Conservation (phyloP, 2,797 vertebrate species). For the Octomys mimax region DNA sequence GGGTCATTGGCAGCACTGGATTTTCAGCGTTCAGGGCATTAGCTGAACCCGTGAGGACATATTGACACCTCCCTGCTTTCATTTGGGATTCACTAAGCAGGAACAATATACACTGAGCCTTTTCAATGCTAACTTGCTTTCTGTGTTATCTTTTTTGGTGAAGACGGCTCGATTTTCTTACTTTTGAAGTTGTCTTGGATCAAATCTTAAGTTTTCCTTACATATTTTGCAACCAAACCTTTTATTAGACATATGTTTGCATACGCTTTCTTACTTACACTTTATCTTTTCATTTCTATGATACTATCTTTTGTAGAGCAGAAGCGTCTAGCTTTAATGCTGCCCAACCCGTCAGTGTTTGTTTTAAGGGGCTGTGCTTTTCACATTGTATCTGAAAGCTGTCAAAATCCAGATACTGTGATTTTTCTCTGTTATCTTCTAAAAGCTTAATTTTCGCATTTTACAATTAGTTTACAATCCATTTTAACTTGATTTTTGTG, state of each 20-base stretch:
- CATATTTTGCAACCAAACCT: neutral
- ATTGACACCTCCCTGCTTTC: neutral
- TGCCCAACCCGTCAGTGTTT: neutral
- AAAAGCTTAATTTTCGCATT: neutral
- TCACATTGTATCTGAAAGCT: neutral
- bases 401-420: neutral
- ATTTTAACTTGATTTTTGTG: conserved; percentile 24
- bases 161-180: neutral
- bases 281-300: neutral
- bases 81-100: neutral
- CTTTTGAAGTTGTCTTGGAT: neutral
- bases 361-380: neutral
- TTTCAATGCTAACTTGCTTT: neutral
- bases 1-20: neutral
- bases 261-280: neutral
- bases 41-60: neutral
- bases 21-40: neutral
- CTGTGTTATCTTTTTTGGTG: neutral
- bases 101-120: neutral
- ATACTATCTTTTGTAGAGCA: neutral
- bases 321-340: neutral
- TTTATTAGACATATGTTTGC: neutral
- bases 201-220: neutral
- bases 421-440: neutral
- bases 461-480: neutral